Percentiles rank a stretch among this genome's conserved stretches.
These are phyloP conservation scores for Diabrotica virgifera DNA, from an alignment of 1,140 invertebrate species.

Conservation along the genomic window DNA sequence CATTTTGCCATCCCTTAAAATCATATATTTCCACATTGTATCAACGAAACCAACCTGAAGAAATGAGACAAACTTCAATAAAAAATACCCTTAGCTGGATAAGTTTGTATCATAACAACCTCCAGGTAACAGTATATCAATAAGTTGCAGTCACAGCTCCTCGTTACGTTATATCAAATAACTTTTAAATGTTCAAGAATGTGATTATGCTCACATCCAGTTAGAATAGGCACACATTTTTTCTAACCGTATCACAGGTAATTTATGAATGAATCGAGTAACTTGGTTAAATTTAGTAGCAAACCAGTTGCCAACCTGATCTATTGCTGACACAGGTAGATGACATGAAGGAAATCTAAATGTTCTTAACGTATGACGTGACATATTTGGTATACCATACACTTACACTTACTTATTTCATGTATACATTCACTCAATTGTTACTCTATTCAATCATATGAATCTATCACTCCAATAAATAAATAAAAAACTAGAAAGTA, in stretches of 20 bases:
- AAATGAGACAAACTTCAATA: neutral
- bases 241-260: slow-evolving; percentile 42
- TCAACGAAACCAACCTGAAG: neutral
- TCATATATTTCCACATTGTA: neutral
- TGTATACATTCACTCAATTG: no score
- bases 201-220: slow-evolving; percentile 31
- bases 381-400: no score
- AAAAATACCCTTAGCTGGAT: neutral
- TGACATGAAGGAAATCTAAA: no score
- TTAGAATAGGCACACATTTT: slow-evolving; percentile 41
- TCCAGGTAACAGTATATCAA: neutral
- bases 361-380: no score
- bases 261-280: slow-evolving; percentile 14
- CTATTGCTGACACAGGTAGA: no score
- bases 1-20: slow-evolving; percentile 15
- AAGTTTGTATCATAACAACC: neutral
- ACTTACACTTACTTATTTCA: no score
- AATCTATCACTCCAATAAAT: neutral
- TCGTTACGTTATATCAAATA: slow-evolving; percentile 13
- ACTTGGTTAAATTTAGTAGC: neutral
- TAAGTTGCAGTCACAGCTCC: slow-evolving; percentile 35
- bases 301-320: no score
- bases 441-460: no score
- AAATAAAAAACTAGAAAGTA: slow-evolving; percentile 15
- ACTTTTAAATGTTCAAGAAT: slow-evolving; percentile 24